phyloP scores from a whole-genome alignment of 2,113 vertebrate genomes.

The Pagrus major region DNA sequence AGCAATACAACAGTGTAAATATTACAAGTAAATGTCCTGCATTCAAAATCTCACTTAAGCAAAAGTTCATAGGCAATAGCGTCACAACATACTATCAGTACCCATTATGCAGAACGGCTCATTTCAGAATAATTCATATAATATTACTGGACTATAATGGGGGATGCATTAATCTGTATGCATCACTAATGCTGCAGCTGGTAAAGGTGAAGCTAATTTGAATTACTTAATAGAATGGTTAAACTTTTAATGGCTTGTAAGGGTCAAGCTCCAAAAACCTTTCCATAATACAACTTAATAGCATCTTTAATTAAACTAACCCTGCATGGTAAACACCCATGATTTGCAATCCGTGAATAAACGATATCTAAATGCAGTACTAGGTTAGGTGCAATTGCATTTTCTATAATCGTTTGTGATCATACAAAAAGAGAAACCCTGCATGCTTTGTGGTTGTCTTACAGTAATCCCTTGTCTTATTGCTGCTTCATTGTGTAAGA shows the following conservation, averaged over 20 bases:
- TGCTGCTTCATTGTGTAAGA: conserved; percentile 27
- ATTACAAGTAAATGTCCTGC: neutral
- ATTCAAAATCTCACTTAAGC: neutral
- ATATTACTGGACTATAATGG: neutral
- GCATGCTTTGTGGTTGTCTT: neutral
- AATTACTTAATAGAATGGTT: neutral
- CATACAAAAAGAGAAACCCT: neutral
- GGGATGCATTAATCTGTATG: neutral
- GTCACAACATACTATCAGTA: neutral
- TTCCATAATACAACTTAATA: neutral
- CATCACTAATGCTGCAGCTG: neutral
- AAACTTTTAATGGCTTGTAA: neutral
- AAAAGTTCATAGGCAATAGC: too few relatives aligned
- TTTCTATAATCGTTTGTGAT: neutral
- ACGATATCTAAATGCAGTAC: neutral
- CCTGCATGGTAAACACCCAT: neutral
- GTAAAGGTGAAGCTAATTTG: neutral
- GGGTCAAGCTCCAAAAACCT: neutral
- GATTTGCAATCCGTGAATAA: neutral
- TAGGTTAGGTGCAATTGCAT: neutral
- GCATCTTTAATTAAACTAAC: neutral
- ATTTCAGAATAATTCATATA: neutral
- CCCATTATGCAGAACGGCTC: neutral
- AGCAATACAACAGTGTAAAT: too few relatives aligned
- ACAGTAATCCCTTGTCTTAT: conserved; percentile 36